Evolutionary conservation across 2,888 invertebrate species (phyloP).

Genomic region (Erebia palarica): DNA sequence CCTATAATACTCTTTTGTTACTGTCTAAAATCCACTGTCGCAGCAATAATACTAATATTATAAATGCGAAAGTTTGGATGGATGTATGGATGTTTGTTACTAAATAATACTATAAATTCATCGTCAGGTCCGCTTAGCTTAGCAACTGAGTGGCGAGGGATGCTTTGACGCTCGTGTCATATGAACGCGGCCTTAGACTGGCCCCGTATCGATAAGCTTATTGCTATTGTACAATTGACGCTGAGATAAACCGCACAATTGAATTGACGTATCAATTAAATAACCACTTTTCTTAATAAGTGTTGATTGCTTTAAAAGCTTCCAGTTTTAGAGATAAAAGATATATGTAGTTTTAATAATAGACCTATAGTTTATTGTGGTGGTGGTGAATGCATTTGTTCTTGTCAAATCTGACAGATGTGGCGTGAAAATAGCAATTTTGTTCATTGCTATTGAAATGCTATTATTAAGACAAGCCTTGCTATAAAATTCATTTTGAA

Average conservation of each 20-base stretch:
- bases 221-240: conserved; percentile 33
- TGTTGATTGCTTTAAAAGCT: conserved; percentile 71
- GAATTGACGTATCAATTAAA: conserved; percentile 75
- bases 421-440: conserved; percentile 17
- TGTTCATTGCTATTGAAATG: conserved; percentile 4
- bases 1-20: too few species aligned
- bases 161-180: too few species aligned
- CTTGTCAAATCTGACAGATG: conserved; percentile 20
- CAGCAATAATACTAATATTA: too few species aligned
- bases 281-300: conserved; percentile 68
- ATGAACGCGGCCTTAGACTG: conserved; percentile 11
- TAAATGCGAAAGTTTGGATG: too few species aligned
- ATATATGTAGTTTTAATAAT: conserved; percentile 35
- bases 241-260: conserved; percentile 56
- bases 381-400: conserved; percentile 18
- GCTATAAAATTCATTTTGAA: too few species aligned
- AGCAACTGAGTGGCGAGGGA: too few species aligned
- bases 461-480: neutral
- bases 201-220: conserved; percentile 30
- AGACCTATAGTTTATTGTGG: conserved; percentile 22
- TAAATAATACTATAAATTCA: too few species aligned
- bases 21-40: too few species aligned
- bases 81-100: too few species aligned
- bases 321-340: conserved; percentile 42
- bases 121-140: too few species aligned